Conservation (phyloP, 2,113 vertebrate species). For the Bothrops jararaca region DNA sequence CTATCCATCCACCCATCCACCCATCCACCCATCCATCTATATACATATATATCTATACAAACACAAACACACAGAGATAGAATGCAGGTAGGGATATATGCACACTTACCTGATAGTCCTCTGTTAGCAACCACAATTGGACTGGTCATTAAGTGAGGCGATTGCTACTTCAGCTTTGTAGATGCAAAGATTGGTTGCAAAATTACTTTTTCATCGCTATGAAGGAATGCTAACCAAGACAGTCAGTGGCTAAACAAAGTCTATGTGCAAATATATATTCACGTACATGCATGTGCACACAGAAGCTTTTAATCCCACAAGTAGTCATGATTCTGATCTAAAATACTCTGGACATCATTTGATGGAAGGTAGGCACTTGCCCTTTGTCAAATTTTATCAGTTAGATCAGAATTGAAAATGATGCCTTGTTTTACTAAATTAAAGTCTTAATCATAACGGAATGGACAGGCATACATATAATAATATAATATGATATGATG, state of each 20-base stretch:
- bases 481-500: too few relatives aligned
- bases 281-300: neutral
- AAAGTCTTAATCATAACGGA: neutral
- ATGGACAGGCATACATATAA: neutral
- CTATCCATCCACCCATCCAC: neutral
- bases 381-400: neutral
- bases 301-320: neutral
- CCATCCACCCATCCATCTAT: neutral
- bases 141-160: neutral
- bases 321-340: neutral
- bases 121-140: neutral
- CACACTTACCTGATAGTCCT: neutral
- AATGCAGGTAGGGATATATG: neutral
- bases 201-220: neutral
- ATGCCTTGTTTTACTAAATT: neutral
- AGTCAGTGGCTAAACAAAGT: neutral
- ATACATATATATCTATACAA: neutral
- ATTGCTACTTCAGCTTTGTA: neutral
- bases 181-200: neutral
- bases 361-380: neutral
- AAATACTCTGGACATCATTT: neutral
- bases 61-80: neutral
- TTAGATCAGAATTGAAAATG: neutral
- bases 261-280: neutral
- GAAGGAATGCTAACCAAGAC: neutral